Conservation (phyloP, 2,797 vertebrate species). For the Erethizon dorsatum region DNA sequence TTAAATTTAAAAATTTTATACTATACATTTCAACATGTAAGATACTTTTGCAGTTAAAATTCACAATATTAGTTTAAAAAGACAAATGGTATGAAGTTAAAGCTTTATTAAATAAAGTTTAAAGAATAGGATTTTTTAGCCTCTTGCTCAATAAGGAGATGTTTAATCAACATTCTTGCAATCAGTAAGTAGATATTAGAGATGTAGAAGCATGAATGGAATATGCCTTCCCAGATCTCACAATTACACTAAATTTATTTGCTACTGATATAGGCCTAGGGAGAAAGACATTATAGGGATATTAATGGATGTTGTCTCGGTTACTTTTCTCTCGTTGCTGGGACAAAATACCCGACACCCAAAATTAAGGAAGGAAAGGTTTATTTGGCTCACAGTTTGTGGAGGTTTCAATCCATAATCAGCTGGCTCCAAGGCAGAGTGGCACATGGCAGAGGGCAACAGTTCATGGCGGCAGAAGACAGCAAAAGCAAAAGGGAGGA, state of each 20-base stretch:
- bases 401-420: too few relatives aligned
- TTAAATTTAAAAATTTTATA: conserved; percentile 9
- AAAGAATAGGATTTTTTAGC: conserved; percentile 1
- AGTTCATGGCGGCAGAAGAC: too few relatives aligned
- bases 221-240: neutral
- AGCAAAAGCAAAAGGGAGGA: too few relatives aligned
- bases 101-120: conserved; percentile 24
- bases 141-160: conserved; percentile 16
- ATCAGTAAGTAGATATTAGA: neutral
- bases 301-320: too few relatives aligned
- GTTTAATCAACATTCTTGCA: neutral
- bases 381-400: too few relatives aligned
- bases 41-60: neutral
- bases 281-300: neutral
- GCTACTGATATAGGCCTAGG: neutral
- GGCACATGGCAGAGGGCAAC: too few relatives aligned
- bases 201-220: neutral
- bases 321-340: too few relatives aligned
- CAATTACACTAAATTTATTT: conserved; percentile 11
- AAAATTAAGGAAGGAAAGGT: too few relatives aligned
- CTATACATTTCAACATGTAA: neutral
- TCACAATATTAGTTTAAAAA: neutral
- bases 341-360: too few relatives aligned
- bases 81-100: neutral
- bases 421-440: too few relatives aligned